Conservation (phyloP, 2,888 invertebrate genomes). For the Torymus aiolomorphi region DNA sequence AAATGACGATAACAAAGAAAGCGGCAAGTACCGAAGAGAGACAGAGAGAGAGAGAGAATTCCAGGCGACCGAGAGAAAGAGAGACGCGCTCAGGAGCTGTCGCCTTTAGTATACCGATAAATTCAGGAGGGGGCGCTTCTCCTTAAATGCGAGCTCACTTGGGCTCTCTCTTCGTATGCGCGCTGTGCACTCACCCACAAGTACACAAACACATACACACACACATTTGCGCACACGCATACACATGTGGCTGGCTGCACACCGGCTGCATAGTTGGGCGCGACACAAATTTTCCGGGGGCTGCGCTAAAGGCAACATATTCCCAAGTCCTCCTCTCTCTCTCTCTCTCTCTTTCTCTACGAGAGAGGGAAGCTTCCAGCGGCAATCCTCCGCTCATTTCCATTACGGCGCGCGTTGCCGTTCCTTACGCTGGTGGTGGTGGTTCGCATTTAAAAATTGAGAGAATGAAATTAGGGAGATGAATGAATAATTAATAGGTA, state of each 20-base stretch:
- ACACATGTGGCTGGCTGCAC: too few species aligned
- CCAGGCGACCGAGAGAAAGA: not conserved
- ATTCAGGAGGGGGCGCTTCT: slow-evolving; percentile 27
- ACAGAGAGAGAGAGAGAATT: not conserved
- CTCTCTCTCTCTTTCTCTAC: too few species aligned
- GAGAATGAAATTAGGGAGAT: not conserved
- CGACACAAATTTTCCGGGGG: slow-evolving; percentile 52
- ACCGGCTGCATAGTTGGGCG: slow-evolving; percentile 33
- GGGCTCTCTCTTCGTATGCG: too few species aligned
- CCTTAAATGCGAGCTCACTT: slow-evolving; percentile 21
- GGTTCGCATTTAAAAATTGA: not conserved
- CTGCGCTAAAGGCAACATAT: slow-evolving; percentile 15
- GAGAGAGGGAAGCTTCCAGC: too few species aligned
- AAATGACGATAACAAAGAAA: slow-evolving; percentile 47
- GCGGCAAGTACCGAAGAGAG: not conserved
- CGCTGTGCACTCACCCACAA: too few species aligned
- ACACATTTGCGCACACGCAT: too few species aligned
- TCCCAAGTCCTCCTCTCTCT: not conserved
- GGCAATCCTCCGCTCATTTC: slow-evolving; percentile 26
- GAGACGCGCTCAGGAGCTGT: slow-evolving; percentile 19
- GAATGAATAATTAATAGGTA: too few species aligned
- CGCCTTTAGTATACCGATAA: slow-evolving; percentile 47
- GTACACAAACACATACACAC: too few species aligned
- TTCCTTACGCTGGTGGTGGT: too few species aligned
- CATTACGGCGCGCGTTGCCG: slow-evolving; percentile 9